Evolutionary conservation across 2,797 vertebrate species (phyloP).

Genomic region (Atherinosoma microstoma): DNA sequence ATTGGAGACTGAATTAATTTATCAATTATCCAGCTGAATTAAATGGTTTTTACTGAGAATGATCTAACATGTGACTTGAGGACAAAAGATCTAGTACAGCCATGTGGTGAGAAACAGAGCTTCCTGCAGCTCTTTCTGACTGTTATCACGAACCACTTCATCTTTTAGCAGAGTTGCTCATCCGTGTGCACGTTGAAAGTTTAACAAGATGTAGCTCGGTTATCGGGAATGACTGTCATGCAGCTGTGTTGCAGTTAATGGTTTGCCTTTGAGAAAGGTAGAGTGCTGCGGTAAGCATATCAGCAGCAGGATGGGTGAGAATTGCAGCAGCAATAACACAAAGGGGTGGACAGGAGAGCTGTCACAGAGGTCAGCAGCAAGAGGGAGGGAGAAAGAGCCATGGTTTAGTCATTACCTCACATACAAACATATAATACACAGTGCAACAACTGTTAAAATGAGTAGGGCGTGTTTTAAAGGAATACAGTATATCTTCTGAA

Average conservation of each 20-base stretch:
- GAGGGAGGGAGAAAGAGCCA: not conserved
- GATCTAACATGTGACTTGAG: not conserved
- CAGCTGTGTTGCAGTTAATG: slow-evolving; percentile 22
- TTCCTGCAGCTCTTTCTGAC: not conserved
- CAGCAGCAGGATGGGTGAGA: slow-evolving; percentile 32
- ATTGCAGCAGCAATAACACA: slow-evolving; percentile 30
- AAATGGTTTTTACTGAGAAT: not conserved
- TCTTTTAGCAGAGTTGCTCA: slow-evolving; percentile 37
- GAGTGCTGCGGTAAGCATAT: slow-evolving; percentile 62
- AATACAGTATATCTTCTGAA: not conserved
- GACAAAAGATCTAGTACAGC: not conserved
- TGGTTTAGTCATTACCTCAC: slow-evolving; percentile 36
- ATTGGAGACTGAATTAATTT: not conserved
- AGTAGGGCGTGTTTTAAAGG: not conserved
- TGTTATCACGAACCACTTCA: slow-evolving; percentile 40
- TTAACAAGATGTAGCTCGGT: slow-evolving; percentile 25
- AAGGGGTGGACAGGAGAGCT: slow-evolving; percentile 40
- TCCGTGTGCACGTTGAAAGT: slow-evolving; percentile 9
- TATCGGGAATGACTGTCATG: slow-evolving; percentile 22
- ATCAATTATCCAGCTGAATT: not conserved
- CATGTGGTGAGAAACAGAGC: not conserved
- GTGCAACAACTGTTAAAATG: not conserved
- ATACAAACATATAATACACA: not conserved
- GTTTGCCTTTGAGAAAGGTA: slow-evolving; percentile 57
- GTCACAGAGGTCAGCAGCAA: slow-evolving; percentile 41